phyloP scores from a whole-genome alignment of 2,797 vertebrate genomes.

The Naso thynnoides region DNA sequence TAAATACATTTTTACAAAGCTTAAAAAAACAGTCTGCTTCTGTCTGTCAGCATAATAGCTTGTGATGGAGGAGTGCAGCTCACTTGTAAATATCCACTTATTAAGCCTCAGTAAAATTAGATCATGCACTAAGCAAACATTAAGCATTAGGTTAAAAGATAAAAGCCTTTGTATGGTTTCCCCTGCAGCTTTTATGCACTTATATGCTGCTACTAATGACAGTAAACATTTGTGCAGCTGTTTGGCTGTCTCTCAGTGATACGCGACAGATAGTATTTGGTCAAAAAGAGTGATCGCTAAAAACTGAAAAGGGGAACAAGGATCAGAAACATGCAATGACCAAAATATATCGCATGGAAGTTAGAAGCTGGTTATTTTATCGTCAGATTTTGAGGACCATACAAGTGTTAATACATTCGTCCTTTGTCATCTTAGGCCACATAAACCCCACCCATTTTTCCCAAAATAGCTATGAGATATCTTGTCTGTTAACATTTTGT shows the following conservation, averaged over 20 bases:
- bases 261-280: conserved; percentile 29
- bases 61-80: conserved; percentile 12
- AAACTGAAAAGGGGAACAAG: conserved; percentile 1
- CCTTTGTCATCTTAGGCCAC: too few relatives aligned
- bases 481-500: too few relatives aligned
- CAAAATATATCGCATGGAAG: not conserved
- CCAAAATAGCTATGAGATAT: too few relatives aligned
- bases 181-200: conserved; percentile 41
- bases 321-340: not conserved
- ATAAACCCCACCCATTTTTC: too few relatives aligned
- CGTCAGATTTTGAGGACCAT: too few relatives aligned
- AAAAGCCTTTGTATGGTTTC: conserved; percentile 47
- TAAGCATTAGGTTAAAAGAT: conserved; percentile 53
- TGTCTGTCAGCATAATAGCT: conserved; percentile 20
- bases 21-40: not conserved
- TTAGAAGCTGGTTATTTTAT: conserved; percentile 24
- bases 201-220: conserved; percentile 37
- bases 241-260: conserved; percentile 24
- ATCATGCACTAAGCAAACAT: conserved; percentile 49
- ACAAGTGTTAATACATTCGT: too few relatives aligned
- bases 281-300: conserved; percentile 19
- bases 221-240: conserved; percentile 58
- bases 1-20: not conserved
- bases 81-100: conserved; percentile 45
- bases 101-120: conserved; percentile 48